Percentiles rank a stretch among this genome's conserved stretches.
These are phyloP conservation scores for Pseudomyrmex dendroicus DNA, from an alignment of 1,140 invertebrate genomes.

Conservation along the genomic window DNA sequence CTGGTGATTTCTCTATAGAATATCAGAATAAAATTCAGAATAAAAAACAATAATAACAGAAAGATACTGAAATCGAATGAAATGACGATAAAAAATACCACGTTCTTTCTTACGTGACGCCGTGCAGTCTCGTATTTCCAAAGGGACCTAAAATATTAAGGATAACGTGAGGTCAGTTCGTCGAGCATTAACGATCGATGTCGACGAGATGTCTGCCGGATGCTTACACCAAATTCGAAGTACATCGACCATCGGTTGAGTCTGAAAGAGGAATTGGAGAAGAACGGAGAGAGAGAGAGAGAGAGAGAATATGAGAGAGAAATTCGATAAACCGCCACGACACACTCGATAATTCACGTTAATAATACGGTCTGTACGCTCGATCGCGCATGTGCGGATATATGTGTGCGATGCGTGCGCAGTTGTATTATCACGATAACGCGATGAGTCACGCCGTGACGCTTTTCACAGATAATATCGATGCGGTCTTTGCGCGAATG, in stretches of 20 bases:
- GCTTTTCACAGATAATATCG: slow-evolving; percentile 64
- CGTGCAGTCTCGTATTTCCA: slow-evolving; percentile 30
- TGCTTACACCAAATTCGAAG: slow-evolving; percentile 70
- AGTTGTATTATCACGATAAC: slow-evolving; percentile 50
- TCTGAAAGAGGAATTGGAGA: slow-evolving; percentile 1
- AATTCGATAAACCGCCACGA: slow-evolving; percentile 58
- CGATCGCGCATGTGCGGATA: slow-evolving; percentile 49
- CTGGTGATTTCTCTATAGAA: too few species aligned
- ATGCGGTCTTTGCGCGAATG: slow-evolving; percentile 41
- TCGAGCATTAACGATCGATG: slow-evolving; percentile 72
- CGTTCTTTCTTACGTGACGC: slow-evolving; percentile 27
- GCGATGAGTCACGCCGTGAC: slow-evolving; percentile 65
- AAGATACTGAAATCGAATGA: not conserved
- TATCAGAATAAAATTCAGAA: too few species aligned
- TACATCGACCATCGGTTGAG: not conserved
- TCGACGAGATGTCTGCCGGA: slow-evolving; percentile 69
- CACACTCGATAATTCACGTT: slow-evolving; percentile 55
- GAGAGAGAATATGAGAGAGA: slow-evolving; percentile 21
- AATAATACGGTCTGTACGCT: slow-evolving; percentile 53
- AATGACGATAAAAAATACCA: not conserved
- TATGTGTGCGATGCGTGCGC: slow-evolving; percentile 38
- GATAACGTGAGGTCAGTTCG: slow-evolving; percentile 70
- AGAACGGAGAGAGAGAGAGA: not conserved
- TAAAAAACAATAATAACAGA: slow-evolving; percentile 12
- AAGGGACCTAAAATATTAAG: slow-evolving; percentile 72